Percentiles rank a stretch among this genome's conserved stretches.
These are phyloP conservation scores for Trialeurodes vaporariorum DNA, from an alignment of 1,140 invertebrate genomes.

Conservation along the genomic window DNA sequence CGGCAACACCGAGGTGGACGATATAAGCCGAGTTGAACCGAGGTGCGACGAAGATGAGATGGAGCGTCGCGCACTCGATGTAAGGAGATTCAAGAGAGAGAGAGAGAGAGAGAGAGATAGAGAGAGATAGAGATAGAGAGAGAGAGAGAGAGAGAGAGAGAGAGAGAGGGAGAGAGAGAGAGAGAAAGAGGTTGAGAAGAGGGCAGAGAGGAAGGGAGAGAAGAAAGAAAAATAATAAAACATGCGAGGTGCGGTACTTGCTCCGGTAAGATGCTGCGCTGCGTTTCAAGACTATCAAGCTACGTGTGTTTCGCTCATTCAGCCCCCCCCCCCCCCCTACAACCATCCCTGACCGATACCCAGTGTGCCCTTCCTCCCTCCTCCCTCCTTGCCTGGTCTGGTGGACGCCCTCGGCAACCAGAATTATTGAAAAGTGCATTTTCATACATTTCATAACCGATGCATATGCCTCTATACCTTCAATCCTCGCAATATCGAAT, in stretches of 20 bases:
- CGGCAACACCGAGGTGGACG: too few relatives aligned
- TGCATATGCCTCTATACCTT: not conserved
- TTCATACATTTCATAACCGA: not conserved
- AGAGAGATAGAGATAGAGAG: not conserved
- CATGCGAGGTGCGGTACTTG: not conserved
- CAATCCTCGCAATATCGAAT: too few relatives aligned
- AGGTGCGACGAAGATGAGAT: too few relatives aligned
- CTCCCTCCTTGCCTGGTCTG: too few relatives aligned
- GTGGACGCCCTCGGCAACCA: not conserved
- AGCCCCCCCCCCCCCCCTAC: not conserved
- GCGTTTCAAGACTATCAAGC: not conserved
- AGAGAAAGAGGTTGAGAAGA: not conserved
- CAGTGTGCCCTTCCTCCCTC: not conserved
- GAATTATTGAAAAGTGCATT: not conserved
- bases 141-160: not conserved
- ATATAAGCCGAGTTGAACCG: too few relatives aligned
- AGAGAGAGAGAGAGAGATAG: too few relatives aligned
- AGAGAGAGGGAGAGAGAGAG: not conserved
- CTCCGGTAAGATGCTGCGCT: not conserved
- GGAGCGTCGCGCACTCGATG: too few relatives aligned
- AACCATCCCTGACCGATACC: not conserved
- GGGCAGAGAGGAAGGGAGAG: not conserved
- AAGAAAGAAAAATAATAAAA: not conserved
- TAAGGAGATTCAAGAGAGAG: too few relatives aligned
- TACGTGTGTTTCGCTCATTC: not conserved